Conservation (phyloP, 2,113 vertebrate genomes). For the Monopterus albus region DNA sequence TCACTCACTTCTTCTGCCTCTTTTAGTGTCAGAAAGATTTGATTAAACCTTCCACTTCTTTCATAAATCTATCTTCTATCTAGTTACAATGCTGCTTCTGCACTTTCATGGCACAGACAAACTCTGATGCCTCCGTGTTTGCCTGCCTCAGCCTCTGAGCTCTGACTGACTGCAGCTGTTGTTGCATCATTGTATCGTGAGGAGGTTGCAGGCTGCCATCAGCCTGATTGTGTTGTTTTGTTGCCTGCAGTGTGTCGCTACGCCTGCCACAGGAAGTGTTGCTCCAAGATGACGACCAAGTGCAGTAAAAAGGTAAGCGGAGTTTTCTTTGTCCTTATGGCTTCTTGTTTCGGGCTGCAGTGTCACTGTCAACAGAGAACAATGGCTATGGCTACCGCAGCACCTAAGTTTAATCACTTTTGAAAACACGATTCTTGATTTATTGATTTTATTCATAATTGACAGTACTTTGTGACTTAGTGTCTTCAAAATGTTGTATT, state of each 20-base stretch:
- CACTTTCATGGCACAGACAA: neutral
- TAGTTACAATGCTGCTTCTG: slow-evolving; percentile 34
- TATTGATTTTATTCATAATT: too few relatives aligned
- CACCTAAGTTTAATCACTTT: neutral
- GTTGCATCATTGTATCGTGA: neutral
- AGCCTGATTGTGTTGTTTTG: slow-evolving; percentile 31
- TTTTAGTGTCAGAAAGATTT: slow-evolving; percentile 27
- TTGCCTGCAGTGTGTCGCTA: slow-evolving; percentile 90
- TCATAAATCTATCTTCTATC: slow-evolving; percentile 56
- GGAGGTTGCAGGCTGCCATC: neutral
- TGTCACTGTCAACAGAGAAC: too few relatives aligned
- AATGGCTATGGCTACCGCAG: neutral
- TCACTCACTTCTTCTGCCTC: slow-evolving; percentile 22
- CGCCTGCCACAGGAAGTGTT: slow-evolving; percentile 98
- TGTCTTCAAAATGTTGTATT: too few relatives aligned
- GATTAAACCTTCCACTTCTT: slow-evolving; percentile 46
- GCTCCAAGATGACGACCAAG: slow-evolving; percentile 90
- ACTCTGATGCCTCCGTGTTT: neutral
- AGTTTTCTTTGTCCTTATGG: neutral
- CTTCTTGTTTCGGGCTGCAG: neutral
- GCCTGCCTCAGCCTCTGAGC: neutral
- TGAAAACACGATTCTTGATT: too few relatives aligned
- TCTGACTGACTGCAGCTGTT: slow-evolving; percentile 7
- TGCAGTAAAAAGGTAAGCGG: slow-evolving; percentile 95
- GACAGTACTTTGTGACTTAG: too few relatives aligned